phyloP scores from a whole-genome alignment of 2,888 invertebrate species.

The Anarsia innoxiella region DNA sequence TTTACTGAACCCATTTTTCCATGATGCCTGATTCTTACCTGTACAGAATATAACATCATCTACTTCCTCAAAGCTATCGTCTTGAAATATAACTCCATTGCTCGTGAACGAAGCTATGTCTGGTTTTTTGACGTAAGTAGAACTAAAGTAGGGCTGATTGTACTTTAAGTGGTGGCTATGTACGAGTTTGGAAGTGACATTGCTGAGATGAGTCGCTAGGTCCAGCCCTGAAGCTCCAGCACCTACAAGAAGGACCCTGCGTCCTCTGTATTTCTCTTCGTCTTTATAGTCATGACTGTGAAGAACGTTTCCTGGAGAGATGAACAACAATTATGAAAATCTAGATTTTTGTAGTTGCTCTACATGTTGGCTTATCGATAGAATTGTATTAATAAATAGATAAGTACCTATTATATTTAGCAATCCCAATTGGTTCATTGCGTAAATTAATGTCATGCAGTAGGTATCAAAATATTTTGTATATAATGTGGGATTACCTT shows the following conservation, averaged over 20 bases:
- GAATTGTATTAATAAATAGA: too few species aligned
- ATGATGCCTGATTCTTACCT: too few species aligned
- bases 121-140: slow-evolving; percentile 70
- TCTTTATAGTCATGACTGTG: slow-evolving; percentile 86
- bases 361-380: too few species aligned
- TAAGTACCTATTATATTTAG: too few species aligned
- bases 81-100: slow-evolving; percentile 73
- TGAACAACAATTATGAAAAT: too few species aligned
- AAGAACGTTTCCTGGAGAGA: slow-evolving; percentile 75
- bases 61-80: slow-evolving; percentile 74
- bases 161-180: slow-evolving; percentile 71
- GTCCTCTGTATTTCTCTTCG: slow-evolving; percentile 73
- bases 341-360: too few species aligned
- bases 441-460: too few species aligned
- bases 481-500: slow-evolving; percentile 46
- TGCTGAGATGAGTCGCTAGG: slow-evolving; percentile 78
- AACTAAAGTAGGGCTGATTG: slow-evolving; percentile 57
- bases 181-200: slow-evolving; percentile 61
- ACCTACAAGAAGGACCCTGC: slow-evolving; percentile 80
- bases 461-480: too few species aligned
- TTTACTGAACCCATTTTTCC: too few species aligned
- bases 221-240: slow-evolving; percentile 85
- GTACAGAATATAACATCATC: slow-evolving; percentile 84
- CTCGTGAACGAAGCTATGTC: slow-evolving; percentile 64
- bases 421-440: too few species aligned